These are phyloP conservation scores for Medauroidea extradentata DNA, from an alignment of 1,140 invertebrate genomes.

Conservation along the genomic window DNA sequence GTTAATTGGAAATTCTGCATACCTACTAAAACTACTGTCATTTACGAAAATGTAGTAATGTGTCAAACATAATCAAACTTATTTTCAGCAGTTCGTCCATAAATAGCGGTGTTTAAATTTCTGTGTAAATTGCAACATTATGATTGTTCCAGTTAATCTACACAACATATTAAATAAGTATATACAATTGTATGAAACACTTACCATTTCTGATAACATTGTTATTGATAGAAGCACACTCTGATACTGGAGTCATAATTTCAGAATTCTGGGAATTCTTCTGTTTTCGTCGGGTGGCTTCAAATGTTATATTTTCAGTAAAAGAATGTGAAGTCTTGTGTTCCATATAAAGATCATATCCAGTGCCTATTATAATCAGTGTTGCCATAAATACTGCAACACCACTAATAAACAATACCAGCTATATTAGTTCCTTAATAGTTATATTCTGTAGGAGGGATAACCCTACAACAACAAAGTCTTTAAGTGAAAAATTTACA, in stretches of 20 bases:
- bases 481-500: too few species aligned
- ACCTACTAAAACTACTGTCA: too few species aligned
- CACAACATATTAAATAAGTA: too few species aligned
- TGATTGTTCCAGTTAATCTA: neutral
- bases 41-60: too few species aligned
- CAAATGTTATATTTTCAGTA: neutral
- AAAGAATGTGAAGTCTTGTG: constrained; percentile 19
- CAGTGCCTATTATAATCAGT: constrained; percentile 53
- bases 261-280: neutral
- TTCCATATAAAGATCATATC: constrained; percentile 41
- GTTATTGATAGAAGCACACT: neutral
- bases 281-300: neutral
- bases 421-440: too few species aligned
- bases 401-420: constrained; percentile 53
- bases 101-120: too few species aligned
- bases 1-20: neutral
- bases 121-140: too few species aligned
- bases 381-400: constrained; percentile 50
- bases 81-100: too few species aligned
- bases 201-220: neutral
- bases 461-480: too few species aligned
- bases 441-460: too few species aligned
- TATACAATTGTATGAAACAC: neutral
- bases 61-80: too few species aligned
- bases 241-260: neutral